Conservation (phyloP, 2,797 vertebrate genomes). For the Rhynchotus rufescens region DNA sequence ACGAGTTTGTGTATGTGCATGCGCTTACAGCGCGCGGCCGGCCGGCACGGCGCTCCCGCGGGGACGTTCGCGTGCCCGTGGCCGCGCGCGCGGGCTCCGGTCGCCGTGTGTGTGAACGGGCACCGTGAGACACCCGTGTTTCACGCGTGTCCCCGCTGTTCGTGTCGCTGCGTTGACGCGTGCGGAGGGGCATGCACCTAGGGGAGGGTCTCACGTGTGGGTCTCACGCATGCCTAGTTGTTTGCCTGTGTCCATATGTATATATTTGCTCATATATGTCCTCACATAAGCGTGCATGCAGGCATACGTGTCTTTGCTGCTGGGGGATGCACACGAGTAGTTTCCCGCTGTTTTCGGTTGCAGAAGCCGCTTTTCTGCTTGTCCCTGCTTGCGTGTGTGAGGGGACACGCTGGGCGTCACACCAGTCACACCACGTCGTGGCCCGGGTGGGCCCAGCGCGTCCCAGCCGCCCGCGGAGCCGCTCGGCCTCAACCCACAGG, state of each 20-base stretch:
- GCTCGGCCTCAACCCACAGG: neutral
- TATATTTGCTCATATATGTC: neutral
- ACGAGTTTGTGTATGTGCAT: neutral
- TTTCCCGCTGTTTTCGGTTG: neutral
- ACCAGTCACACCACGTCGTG: accelerated
- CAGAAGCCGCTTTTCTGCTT: neutral
- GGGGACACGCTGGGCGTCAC: neutral
- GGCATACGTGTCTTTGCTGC: accelerated
- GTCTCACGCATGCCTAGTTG: neutral
- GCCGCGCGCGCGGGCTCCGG: neutral
- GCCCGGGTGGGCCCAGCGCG: neutral
- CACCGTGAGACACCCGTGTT: neutral
- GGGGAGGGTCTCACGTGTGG: neutral
- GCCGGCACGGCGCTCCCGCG: accelerated
- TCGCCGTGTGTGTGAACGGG: neutral
- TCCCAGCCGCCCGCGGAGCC: neutral
- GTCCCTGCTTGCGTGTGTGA: neutral
- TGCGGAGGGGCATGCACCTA: neutral
- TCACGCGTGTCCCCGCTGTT: neutral
- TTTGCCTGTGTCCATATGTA: accelerated
- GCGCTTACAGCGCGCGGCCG: neutral
- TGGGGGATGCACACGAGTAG: neutral
- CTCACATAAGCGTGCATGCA: neutral
- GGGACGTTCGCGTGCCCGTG: neutral
- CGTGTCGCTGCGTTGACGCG: accelerated